These are phyloP conservation scores for Heliornis fulica DNA, from an alignment of 2,113 vertebrate genomes.

Conservation along the genomic window DNA sequence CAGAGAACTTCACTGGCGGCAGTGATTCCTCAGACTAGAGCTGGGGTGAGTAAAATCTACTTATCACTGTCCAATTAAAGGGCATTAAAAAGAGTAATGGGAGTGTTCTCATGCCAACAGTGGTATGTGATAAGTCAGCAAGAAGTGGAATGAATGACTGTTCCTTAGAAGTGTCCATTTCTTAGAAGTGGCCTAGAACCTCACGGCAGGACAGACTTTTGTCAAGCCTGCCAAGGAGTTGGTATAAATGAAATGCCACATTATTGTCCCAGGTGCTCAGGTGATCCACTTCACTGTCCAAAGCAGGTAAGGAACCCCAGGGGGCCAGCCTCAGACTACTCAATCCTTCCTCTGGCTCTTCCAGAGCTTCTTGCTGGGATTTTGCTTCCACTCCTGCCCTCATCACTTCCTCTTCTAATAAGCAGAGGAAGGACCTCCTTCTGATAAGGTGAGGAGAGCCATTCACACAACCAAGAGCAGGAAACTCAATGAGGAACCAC, in stretches of 20 bases:
- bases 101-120: neutral
- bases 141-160: neutral
- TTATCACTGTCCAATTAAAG: neutral
- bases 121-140: neutral
- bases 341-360: neutral
- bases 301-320: neutral
- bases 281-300: neutral
- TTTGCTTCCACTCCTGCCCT: neutral
- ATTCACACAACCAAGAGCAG: neutral
- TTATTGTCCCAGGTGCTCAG: neutral
- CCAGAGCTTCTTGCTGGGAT: neutral
- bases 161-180: neutral
- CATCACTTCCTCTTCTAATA: neutral
- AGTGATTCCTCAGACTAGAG: neutral
- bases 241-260: neutral
- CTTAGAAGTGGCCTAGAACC: neutral
- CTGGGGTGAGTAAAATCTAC: neutral
- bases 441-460: neutral
- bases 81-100: neutral
- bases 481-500: neutral
- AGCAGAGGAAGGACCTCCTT: neutral
- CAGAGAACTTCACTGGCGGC: neutral
- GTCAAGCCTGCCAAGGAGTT: neutral
- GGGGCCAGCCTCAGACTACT: neutral
- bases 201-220: neutral